Conservation (phyloP, 2,113 vertebrate genomes). For the Calidris pygmaea region DNA sequence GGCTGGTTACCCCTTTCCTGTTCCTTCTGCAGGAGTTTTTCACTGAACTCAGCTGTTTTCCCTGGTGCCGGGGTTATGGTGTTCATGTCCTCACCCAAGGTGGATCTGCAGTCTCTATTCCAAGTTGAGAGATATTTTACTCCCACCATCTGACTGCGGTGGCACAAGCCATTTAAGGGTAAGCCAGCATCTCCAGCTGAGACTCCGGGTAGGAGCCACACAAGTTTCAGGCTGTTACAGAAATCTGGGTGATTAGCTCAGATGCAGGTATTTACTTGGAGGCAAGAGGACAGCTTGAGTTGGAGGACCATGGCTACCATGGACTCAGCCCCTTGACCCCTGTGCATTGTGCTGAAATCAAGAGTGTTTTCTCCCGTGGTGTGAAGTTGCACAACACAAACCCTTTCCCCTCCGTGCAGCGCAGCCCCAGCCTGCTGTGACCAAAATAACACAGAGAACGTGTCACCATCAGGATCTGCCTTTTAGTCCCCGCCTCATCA, state of each 20-base stretch:
- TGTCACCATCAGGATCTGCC: not conserved
- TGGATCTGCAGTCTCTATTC: not conserved
- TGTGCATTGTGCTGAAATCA: not conserved
- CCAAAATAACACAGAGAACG: not conserved
- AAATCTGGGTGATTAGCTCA: not conserved
- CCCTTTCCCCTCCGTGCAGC: not conserved
- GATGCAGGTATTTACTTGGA: not conserved
- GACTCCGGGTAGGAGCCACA: not conserved
- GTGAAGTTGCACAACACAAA: not conserved
- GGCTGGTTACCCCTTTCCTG: not conserved
- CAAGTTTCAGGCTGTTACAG: not conserved
- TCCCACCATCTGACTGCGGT: not conserved
- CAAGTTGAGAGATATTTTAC: not conserved
- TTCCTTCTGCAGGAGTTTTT: not conserved
- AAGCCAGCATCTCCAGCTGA: not conserved
- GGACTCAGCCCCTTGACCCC: not conserved
- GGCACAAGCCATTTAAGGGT: not conserved
- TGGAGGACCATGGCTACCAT: not conserved
- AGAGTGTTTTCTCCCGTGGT: fast-evolving
- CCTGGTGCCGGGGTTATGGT: not conserved
- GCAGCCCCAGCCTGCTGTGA: not conserved
- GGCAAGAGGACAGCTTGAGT: not conserved
- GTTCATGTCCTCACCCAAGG: not conserved
- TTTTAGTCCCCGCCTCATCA: not conserved
- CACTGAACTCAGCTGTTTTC: not conserved